phyloP scores from a whole-genome alignment of 2,888 invertebrate species.

The Calameuta idolon region DNA sequence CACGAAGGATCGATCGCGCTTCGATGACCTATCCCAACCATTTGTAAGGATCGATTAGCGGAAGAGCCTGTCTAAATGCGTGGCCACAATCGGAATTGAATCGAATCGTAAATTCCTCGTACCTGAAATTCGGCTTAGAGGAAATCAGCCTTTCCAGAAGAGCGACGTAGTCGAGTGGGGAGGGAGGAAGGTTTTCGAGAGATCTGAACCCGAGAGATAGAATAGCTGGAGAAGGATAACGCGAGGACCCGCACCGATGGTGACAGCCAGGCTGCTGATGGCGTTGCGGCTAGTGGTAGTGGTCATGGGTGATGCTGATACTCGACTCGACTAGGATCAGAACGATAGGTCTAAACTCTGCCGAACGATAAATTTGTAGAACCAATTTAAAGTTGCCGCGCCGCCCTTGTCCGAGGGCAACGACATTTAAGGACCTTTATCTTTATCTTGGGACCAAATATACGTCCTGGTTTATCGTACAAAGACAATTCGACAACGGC shows the following conservation, averaged over 20 bases:
- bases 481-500: conserved; percentile 9
- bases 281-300: no score
- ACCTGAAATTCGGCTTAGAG: conserved; percentile 30
- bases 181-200: neutral
- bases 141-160: conserved; percentile 41
- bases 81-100: conserved; percentile 33
- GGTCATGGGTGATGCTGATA: no score
- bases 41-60: no score
- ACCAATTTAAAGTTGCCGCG: conserved; percentile 44
- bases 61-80: neutral
- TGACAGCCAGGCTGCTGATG: no score
- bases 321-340: neutral
- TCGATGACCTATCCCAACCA: no score
- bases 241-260: conserved; percentile 1
- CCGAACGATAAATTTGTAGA: conserved; percentile 45
- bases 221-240: neutral
- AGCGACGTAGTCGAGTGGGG: neutral
- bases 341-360: neutral
- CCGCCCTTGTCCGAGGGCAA: conserved; percentile 16
- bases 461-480: conserved; percentile 7
- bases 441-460: conserved; percentile 16
- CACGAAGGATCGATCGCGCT: no score
- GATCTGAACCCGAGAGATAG: neutral
- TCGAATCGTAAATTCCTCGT: conserved; percentile 45
- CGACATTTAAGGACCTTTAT: conserved; percentile 27